These are phyloP conservation scores for Synodontis membranacea DNA, from an alignment of 2,113 vertebrate species.

Conservation along the genomic window DNA sequence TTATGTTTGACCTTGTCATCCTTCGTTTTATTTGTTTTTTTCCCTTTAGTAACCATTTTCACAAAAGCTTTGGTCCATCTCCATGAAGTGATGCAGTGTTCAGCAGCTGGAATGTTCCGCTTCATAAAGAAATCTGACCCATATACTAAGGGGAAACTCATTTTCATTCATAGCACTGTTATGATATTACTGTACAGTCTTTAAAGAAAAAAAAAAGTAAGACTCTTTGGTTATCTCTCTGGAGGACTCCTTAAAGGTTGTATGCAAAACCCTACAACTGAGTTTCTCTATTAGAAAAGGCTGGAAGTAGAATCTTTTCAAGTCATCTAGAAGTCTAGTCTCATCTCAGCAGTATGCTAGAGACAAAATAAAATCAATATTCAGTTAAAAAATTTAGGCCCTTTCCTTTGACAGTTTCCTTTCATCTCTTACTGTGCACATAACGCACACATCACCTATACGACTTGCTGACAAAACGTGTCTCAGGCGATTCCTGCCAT, in stretches of 20 bases:
- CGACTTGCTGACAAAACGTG: neutral
- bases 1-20: neutral
- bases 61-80: neutral
- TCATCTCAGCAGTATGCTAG: neutral
- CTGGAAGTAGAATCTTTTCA: neutral
- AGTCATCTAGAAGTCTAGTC: neutral
- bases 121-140: neutral
- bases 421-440: neutral
- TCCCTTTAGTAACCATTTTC: neutral
- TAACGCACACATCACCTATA: neutral
- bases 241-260: neutral
- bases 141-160: neutral
- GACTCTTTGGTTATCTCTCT: neutral
- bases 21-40: neutral
- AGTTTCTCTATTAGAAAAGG: neutral
- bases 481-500: slow-evolving; percentile 3
- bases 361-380: slow-evolving; percentile 23
- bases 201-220: neutral
- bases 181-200: neutral
- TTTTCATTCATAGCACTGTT: neutral
- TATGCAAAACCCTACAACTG: neutral
- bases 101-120: neutral
- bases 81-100: neutral
- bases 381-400: neutral
- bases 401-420: neutral